A percentile compares a stretch with the other conserved stretches of the same genome.
Evolutionary conservation across 2,888 invertebrate genomes (phyloP).

Genomic region (Parasteatoda lunata): DNA sequence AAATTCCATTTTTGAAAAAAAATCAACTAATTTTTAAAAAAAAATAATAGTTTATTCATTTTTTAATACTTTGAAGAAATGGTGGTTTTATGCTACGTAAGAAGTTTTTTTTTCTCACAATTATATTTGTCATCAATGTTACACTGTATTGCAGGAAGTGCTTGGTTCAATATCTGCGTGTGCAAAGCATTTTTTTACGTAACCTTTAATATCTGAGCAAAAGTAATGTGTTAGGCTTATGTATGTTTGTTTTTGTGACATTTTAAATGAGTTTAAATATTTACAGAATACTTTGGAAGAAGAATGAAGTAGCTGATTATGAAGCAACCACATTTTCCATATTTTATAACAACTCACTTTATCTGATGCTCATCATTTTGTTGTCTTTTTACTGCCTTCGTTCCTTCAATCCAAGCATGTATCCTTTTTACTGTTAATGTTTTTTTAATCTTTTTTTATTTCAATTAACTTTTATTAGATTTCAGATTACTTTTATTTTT

Average conservation of each 20-base stretch:
- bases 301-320: constrained; percentile 99
- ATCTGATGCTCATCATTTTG: constrained; percentile 92
- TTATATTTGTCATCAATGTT: too few species aligned
- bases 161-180: too few species aligned
- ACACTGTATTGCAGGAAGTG: too few species aligned
- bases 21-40: too few species aligned
- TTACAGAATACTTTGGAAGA: constrained; percentile 93
- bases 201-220: too few species aligned
- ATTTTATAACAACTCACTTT: constrained; percentile 98
- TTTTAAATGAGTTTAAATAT: neutral
- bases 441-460: neutral
- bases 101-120: too few species aligned
- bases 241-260: constrained; percentile 12
- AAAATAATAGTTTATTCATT: too few species aligned
- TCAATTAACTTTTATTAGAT: neutral
- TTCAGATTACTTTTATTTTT: neutral
- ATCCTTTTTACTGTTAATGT: constrained; percentile 78
- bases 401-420: constrained; percentile 89
- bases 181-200: too few species aligned
- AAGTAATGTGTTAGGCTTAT: too few species aligned
- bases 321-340: constrained; percentile 99
- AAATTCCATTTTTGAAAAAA: too few species aligned
- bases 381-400: constrained; percentile 94
- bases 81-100: too few species aligned
- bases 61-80: too few species aligned